phyloP scores from a whole-genome alignment of 30 jellyfish, hydroid and myxozoan genomes.

The Nemopilema nomurai region DNA sequence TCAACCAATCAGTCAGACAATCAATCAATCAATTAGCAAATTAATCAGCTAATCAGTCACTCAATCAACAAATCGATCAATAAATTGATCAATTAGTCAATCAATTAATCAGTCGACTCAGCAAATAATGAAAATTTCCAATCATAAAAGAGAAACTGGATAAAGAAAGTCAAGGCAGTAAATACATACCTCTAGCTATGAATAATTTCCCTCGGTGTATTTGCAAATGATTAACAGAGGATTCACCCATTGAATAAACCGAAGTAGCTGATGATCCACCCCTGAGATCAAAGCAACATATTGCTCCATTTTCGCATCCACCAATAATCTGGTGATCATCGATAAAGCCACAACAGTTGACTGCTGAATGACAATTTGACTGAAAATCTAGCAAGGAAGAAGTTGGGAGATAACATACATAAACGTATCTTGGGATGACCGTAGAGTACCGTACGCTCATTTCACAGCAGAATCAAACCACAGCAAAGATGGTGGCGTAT shows the following conservation, averaged over 20 bases:
- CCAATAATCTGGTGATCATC: constrained; percentile 41
- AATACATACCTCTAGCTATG: constrained; percentile 56
- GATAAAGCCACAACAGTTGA: constrained; percentile 54
- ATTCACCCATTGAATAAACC: constrained; percentile 33
- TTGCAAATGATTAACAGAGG: constrained; percentile 45
- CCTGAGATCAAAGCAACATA: constrained; percentile 53
- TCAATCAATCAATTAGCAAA: too few relatives aligned
- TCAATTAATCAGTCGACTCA: too few relatives aligned
- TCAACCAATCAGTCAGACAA: too few relatives aligned
- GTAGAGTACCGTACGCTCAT: background rate
- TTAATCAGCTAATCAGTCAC: too few relatives aligned
- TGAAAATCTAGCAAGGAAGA: constrained; percentile 40
- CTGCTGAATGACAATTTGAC: constrained; percentile 42
- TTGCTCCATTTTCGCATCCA: constrained; percentile 65
- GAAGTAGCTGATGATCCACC: constrained; percentile 40
- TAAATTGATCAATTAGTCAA: too few relatives aligned
- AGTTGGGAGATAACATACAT: too few relatives aligned
- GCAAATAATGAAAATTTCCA: too few relatives aligned
- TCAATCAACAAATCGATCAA: too few relatives aligned
- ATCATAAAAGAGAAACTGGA: background rate
- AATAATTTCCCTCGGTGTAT: constrained; percentile 10
- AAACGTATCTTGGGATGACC: background rate
- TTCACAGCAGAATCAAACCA: background rate
- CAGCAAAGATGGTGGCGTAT: too few relatives aligned
- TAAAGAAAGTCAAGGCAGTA: background rate